Conservation (phyloP, 1,140 invertebrate genomes). For the Druon quercuslanigerum region DNA sequence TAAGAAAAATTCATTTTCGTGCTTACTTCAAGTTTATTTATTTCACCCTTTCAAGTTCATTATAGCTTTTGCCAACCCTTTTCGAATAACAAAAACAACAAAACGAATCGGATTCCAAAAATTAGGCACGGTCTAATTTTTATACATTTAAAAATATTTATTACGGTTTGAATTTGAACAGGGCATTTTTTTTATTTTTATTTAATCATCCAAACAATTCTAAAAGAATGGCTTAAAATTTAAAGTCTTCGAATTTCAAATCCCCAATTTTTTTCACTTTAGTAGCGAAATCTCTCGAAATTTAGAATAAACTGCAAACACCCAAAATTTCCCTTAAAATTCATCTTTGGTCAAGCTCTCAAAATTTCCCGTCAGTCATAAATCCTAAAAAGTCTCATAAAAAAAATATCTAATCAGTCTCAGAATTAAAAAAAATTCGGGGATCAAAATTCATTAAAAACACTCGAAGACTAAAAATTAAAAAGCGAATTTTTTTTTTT, state of each 20-base stretch:
- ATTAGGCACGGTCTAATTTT: constrained; percentile 3
- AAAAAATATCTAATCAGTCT: constrained; percentile 17
- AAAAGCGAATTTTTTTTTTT: neutral
- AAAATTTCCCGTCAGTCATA: neutral
- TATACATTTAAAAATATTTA: neutral
- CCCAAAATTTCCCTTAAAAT: neutral
- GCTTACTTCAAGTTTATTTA: neutral
- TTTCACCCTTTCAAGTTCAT: neutral
- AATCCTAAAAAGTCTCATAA: neutral
- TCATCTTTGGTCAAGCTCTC: constrained; percentile 22
- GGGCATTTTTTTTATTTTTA: neutral
- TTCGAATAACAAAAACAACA: constrained; percentile 8
- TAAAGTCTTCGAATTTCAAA: too few relatives aligned
- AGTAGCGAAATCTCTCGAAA: neutral
- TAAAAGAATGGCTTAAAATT: too few relatives aligned
- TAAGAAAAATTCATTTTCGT: neutral
- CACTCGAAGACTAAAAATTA: constrained; percentile 3
- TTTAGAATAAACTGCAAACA: neutral
- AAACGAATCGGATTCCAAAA: neutral
- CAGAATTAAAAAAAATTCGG: neutral
- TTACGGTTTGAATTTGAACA: neutral
- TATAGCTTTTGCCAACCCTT: neutral
- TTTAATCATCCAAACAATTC: neutral
- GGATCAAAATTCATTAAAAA: neutral
- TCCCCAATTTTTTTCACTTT: neutral